These are phyloP conservation scores for Tridacna crocea DNA, from an alignment of 2,888 invertebrate genomes.

Conservation along the genomic window DNA sequence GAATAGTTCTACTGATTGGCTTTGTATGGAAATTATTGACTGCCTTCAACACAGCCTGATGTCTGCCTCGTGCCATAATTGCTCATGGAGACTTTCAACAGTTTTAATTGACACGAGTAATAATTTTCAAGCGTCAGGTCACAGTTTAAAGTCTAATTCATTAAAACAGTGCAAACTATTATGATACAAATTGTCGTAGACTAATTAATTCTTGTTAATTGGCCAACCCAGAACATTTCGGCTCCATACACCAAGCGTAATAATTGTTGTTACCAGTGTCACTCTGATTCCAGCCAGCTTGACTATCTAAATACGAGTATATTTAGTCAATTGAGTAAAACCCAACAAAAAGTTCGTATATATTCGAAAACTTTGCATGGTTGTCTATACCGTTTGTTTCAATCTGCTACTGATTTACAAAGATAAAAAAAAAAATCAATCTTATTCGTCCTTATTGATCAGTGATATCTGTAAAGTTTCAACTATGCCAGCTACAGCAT, in stretches of 20 bases:
- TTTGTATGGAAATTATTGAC: neutral
- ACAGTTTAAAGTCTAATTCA: neutral
- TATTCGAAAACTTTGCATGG: neutral
- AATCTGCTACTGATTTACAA: neutral
- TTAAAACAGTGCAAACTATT: neutral
- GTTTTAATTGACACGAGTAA: conserved; percentile 14
- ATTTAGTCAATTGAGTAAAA: conserved; percentile 6
- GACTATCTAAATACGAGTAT: neutral
- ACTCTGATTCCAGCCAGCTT: neutral
- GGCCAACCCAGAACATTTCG: neutral
- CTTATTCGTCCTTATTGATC: neutral
- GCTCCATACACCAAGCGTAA: neutral
- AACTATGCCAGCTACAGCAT: conserved; percentile 1
- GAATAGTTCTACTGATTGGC: conserved; percentile 13
- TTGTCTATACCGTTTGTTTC: neutral
- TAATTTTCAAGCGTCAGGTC: neutral
- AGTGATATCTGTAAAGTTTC: neutral
- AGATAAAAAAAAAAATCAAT: neutral
- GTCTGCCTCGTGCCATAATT: conserved; percentile 17
- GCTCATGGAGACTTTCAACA: conserved; percentile 12
- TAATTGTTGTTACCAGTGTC: neutral
- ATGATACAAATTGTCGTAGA: neutral
- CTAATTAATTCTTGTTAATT: neutral
- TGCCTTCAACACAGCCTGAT: neutral
- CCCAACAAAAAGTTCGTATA: neutral